Base-by-base conservation (phyloP, 2,113 vertebrate species). In the Stictonetta naevosa region DNA sequence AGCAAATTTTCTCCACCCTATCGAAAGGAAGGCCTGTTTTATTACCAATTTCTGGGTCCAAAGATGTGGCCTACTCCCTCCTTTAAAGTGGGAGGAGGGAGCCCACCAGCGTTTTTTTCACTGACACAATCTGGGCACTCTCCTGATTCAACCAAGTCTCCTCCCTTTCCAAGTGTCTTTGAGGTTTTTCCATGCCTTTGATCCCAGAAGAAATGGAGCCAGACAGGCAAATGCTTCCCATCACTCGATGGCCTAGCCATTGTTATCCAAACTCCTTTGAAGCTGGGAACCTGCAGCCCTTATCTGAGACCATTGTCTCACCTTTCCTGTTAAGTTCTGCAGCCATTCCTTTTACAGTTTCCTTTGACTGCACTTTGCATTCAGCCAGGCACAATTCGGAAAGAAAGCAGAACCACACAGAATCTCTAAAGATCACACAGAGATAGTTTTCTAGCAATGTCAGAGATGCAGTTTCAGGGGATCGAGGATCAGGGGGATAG, bases 261-360 rank as follows among this genome's bases (percentile, higher is more conserved):
- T 96, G 91, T 97, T 95, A 85, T 85, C 63, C 26, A 7, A 87
- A 90, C 8, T 68, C 38, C 71, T 96, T 95, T 97, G 89, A 97
- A 95, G 84, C 38, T 50, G 74, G 38, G 50, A 95, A 95, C 91
- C 62, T 95, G 87, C 82, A 4, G 36, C 21, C 92, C 62, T 95
- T 95, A 89, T 92, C 94, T 91, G 36, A 69, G 48, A 28, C 36
- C 71, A 85, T 92, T 96, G 95, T 95, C 63, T 95, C 91, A 96
- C 93, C 91, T 92, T 94, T 96, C 89, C 89, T 92, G 93, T 85
- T 82, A 93, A 92, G 53, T 84, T 79, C 80, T 88, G 19, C 25
- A 91, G 81, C 38, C 42, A 79, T 95, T 95, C 86, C 89, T 89
- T 96, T 84, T 44, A 60, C 26, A 67, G 26, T 79, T 92, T 68